Percentiles rank a stretch among this genome's conserved stretches.
These are phyloP conservation scores for Mystacornis crossleyi DNA, from an alignment of 2,113 vertebrate species.

Conservation along the genomic window DNA sequence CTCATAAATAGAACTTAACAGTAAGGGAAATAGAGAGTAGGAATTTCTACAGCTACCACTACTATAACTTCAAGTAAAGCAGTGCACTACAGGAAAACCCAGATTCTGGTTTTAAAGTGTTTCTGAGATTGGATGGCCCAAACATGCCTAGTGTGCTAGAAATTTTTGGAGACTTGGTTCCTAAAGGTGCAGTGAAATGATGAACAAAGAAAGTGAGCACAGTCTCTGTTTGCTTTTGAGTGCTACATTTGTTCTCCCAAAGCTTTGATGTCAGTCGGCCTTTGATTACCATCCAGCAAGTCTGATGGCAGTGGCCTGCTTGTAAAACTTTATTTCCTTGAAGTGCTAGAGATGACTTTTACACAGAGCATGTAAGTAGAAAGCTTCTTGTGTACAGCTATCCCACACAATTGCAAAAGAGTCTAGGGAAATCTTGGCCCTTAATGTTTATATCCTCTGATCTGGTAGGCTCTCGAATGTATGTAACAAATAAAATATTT, in stretches of 20 bases:
- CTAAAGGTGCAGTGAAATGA: neutral
- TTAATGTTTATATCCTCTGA: neutral
- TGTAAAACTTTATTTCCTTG: constrained; percentile 1
- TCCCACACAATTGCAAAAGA: neutral
- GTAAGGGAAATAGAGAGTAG: neutral
- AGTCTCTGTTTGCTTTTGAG: neutral
- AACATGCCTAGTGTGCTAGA: neutral
- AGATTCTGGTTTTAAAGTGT: neutral
- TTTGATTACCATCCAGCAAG: neutral
- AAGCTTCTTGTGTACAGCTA: neutral
- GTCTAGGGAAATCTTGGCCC: neutral
- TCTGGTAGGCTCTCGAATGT: neutral
- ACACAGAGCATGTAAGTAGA: neutral
- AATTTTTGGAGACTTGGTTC: neutral
- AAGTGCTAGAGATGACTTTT: neutral
- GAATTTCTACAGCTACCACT: neutral
- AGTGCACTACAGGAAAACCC: neutral
- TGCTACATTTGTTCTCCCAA: neutral
- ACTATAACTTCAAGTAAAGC: neutral
- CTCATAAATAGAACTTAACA: neutral
- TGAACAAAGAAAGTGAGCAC: neutral
- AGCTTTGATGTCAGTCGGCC: neutral
- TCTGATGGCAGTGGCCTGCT: neutral
- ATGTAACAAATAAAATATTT: neutral
- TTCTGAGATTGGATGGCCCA: neutral